phyloP scores from a whole-genome alignment of 37 sponge, comb jelly and placozoan species.

The Geodia barretti region DNA sequence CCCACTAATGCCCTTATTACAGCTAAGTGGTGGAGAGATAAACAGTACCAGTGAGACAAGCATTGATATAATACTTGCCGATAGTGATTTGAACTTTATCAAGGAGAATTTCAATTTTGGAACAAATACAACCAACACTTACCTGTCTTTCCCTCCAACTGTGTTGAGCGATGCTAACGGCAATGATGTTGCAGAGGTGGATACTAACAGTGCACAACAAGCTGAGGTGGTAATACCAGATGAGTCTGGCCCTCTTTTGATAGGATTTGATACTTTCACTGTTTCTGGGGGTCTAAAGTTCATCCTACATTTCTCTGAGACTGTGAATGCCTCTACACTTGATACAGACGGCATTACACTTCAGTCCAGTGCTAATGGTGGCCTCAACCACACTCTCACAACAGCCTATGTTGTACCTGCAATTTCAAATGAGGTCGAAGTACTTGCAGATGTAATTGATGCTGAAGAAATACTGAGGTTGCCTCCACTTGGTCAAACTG shows the following conservation, averaged over 20 bases:
- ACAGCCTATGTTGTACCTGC: slow-evolving; percentile 40
- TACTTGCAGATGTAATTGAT: slow-evolving; percentile 45
- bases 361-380: slow-evolving; percentile 26
- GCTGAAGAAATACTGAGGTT: slow-evolving; percentile 38
- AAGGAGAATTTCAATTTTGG: slow-evolving; percentile 54
- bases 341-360: slow-evolving; percentile 58
- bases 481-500: slow-evolving; percentile 78
- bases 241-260: slow-evolving; percentile 58
- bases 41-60: slow-evolving; percentile 55
- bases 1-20: background rate
- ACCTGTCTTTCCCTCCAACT: slow-evolving; percentile 42
- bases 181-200: slow-evolving; percentile 37
- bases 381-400: slow-evolving; percentile 40
- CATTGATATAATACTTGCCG: slow-evolving; percentile 42
- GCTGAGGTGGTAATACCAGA: slow-evolving; percentile 51
- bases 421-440: slow-evolving; percentile 23
- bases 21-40: slow-evolving; percentile 38
- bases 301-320: slow-evolving; percentile 77
- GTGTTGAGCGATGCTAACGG: slow-evolving; percentile 55
- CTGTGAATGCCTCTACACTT: slow-evolving; percentile 69
- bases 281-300: slow-evolving; percentile 41
- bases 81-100: slow-evolving; percentile 62
- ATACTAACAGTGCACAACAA: slow-evolving; percentile 8
- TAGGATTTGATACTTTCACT: slow-evolving; percentile 73
- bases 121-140: slow-evolving; percentile 54